A percentile compares a stretch with the other conserved stretches of the same genome.
Conservation (phyloP, 2,113 vertebrate species). For the Microtus pennsylvanicus region DNA sequence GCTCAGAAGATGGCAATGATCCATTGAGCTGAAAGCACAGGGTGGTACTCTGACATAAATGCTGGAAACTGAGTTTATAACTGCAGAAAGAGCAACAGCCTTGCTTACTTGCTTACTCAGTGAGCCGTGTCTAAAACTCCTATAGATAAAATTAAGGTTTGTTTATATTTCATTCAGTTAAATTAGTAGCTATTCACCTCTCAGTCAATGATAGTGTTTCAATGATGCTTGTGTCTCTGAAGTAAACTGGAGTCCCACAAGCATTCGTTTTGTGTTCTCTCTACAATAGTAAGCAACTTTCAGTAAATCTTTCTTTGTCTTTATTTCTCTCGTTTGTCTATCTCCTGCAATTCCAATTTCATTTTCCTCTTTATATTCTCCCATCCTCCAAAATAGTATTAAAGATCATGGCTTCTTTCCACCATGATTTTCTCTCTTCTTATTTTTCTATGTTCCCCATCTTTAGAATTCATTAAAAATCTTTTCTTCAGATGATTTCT, state of each 20-base stretch:
- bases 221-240: neutral
- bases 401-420: neutral
- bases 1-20: neutral
- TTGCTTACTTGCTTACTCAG: too few species aligned
- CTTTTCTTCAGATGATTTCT: neutral
- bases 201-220: neutral
- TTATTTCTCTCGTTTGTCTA: neutral
- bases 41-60: neutral
- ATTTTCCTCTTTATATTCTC: neutral
- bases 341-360: neutral
- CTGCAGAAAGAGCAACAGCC: neutral
- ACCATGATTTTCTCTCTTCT: neutral
- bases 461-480: neutral
- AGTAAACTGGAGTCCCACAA: too few species aligned
- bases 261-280: neutral
- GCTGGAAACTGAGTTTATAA: neutral
- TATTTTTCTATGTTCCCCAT: neutral
- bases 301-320: neutral
- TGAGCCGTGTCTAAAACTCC: neutral
- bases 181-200: neutral
- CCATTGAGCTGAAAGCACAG: neutral
- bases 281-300: neutral
- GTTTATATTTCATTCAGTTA: neutral
- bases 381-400: neutral
- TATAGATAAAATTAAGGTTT: neutral